These are phyloP conservation scores for Arizona elegans DNA, from an alignment of 2,113 vertebrate genomes.

Conservation along the genomic window DNA sequence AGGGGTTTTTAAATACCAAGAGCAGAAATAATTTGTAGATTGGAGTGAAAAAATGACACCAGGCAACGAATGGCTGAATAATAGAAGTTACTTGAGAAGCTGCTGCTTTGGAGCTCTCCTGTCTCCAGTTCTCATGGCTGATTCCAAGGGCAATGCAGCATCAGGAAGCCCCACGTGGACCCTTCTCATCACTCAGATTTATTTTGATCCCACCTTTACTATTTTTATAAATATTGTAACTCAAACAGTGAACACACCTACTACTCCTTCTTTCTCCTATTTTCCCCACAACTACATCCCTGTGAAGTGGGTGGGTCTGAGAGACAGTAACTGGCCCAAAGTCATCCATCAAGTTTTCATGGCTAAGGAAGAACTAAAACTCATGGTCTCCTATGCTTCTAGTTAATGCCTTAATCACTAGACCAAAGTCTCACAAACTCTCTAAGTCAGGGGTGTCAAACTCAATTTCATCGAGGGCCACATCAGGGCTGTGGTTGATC, in stretches of 20 bases:
- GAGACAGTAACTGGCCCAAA: background rate
- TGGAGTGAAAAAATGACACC: accelerated
- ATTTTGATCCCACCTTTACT: background rate
- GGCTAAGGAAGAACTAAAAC: background rate
- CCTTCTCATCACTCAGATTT: background rate
- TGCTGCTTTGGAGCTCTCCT: background rate
- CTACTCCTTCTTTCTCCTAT: background rate
- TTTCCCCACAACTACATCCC: background rate
- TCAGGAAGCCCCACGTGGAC: background rate
- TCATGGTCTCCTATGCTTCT: background rate
- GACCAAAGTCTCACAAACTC: background rate
- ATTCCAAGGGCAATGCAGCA: background rate
- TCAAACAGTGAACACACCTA: background rate
- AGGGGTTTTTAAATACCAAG: background rate
- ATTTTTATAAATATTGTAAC: background rate
- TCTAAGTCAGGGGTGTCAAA: too few relatives aligned
- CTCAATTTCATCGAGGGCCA: too few relatives aligned
- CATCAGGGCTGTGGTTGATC: too few relatives aligned
- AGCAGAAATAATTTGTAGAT: accelerated
- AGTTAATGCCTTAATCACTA: background rate
- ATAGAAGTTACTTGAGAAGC: background rate
- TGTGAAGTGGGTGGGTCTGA: background rate
- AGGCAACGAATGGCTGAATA: background rate
- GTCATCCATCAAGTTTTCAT: background rate
- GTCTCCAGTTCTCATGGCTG: background rate